Evolutionary conservation across 1,140 invertebrate species (phyloP).

Genomic region (Littorina saxatilis): DNA sequence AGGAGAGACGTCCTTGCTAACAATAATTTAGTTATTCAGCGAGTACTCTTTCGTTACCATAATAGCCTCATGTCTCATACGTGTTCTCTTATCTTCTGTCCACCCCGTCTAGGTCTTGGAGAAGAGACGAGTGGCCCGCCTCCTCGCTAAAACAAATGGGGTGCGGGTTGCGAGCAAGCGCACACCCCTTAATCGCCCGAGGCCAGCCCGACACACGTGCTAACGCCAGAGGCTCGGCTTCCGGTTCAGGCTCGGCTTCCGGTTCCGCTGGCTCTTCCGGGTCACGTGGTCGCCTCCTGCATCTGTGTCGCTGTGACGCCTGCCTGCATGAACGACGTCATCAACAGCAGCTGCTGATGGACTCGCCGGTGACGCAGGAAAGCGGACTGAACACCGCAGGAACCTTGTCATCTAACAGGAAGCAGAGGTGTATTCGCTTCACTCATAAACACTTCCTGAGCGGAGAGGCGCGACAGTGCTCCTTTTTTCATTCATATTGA

Average conservation of each 20-base stretch:
- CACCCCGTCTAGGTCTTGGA: background rate
- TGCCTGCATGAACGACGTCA: constrained; percentile 19
- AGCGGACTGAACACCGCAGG: background rate
- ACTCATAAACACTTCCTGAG: constrained; percentile 13
- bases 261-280: background rate
- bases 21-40: too few species aligned
- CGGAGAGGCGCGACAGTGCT: constrained; percentile 8
- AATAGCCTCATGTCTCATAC: too few species aligned
- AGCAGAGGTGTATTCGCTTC: constrained; percentile 19
- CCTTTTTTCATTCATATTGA: constrained; percentile 23
- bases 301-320: constrained; percentile 13
- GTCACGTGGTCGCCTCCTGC: constrained; percentile 13
- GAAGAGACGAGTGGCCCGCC: constrained; percentile 25
- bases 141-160: constrained; percentile 14
- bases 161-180: background rate
- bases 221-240: background rate
- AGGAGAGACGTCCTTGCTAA: too few species aligned
- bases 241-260: background rate
- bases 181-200: background rate
- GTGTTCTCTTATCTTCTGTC: background rate
- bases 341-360: constrained; percentile 20
- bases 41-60: too few species aligned
- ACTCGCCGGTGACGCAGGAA: background rate
- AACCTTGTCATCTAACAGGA: background rate
- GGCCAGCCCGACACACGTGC: background rate